Evolutionary conservation across 2,113 vertebrate genomes (phyloP).

Genomic region (Poecile atricapillus): DNA sequence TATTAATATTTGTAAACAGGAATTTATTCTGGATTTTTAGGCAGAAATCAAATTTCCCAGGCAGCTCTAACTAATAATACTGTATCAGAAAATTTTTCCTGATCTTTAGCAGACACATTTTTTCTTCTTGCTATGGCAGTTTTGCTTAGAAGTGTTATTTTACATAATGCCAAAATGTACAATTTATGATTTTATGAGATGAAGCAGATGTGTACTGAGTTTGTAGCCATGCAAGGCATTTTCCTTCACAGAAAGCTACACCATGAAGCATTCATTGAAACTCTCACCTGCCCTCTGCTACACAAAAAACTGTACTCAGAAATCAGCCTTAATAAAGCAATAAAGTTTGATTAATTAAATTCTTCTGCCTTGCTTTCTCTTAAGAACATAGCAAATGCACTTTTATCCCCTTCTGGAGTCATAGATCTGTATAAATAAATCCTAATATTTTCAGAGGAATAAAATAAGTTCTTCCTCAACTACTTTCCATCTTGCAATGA

Average conservation of each 20-base stretch:
- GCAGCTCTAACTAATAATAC: neutral
- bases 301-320: neutral
- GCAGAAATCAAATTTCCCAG: neutral
- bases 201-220: neutral
- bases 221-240: conserved; percentile 46
- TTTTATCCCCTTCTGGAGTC: neutral
- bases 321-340: neutral
- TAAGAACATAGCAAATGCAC: neutral
- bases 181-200: conserved; percentile 40
- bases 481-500: neutral
- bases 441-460: neutral
- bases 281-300: conserved; percentile 22
- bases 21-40: neutral
- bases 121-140: neutral
- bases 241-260: neutral
- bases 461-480: neutral
- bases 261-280: neutral
- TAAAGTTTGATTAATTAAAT: conserved; percentile 12
- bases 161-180: neutral
- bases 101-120: neutral
- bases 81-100: neutral
- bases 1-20: neutral
- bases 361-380: neutral
- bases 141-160: conserved; percentile 5
- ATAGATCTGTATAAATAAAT: neutral